Evolutionary conservation across 1,140 invertebrate species (phyloP).

Genomic region (Aleiodes sp.): DNA sequence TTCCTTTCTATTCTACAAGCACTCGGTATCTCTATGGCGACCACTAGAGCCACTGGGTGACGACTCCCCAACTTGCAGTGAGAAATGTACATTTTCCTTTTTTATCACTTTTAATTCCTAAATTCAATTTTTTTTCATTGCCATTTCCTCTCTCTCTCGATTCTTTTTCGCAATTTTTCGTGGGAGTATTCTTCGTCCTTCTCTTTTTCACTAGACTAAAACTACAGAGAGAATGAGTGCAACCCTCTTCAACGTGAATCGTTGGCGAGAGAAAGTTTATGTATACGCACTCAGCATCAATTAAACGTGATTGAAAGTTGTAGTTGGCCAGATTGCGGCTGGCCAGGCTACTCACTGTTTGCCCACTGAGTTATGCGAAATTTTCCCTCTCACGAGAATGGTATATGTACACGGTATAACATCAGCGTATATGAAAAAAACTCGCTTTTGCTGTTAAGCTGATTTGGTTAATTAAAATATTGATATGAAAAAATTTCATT

Average conservation of each 20-base stretch:
- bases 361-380: constrained; percentile 13
- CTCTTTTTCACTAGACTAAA: background rate
- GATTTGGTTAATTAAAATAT: constrained; percentile 5
- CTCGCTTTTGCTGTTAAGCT: background rate
- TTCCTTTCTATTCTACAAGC: constrained; percentile 38
- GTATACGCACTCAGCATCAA: constrained; percentile 19
- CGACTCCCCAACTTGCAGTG: background rate
- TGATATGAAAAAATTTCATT: background rate
- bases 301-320: constrained; percentile 16
- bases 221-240: too few relatives aligned
- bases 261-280: background rate
- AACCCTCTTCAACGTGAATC: background rate
- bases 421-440: background rate
- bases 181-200: background rate
- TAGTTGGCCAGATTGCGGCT: background rate
- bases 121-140: background rate
- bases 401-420: background rate
- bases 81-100: background rate
- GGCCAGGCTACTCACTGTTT: background rate
- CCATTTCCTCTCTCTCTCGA: too few relatives aligned
- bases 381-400: background rate
- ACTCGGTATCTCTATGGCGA: background rate
- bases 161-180: background rate
- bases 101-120: background rate
- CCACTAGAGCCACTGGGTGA: background rate